Evolutionary conservation across 1,140 invertebrate genomes (phyloP), one percentile per base, ranked within the genome.

Genomic region (Bombus huntii): DNA sequence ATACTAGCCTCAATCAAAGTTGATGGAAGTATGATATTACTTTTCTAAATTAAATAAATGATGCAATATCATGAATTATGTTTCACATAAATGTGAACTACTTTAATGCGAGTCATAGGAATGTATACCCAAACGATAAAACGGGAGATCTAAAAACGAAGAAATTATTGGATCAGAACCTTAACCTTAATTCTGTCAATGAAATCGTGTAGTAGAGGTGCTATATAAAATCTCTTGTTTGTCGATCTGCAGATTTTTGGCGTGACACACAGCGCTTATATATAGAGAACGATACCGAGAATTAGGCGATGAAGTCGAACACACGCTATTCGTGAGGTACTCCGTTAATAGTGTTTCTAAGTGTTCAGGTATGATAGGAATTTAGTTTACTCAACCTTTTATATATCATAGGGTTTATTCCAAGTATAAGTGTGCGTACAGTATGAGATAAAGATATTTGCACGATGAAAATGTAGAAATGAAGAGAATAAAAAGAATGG

Each of bases 281-380:
- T 83, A 83, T 83, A 83, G 62, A 42, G 44, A 77, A 70, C 65
- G 47, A 70, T 83, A 83, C 81, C 22, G 31, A 78, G 81, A 83
- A 83, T 47, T 39, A 22, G 13, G 15, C 42, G 62, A 57, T 39
- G 18, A 77, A 77, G 70, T 83, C 62, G 81, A 76, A 66, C 81
- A 68, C 37, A 9, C 44, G 34, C 65, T 57, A 77, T 70, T 83
- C 68, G 28, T 28, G 62, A 57, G 62, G 28, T 47, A 68, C 62
- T 66, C 81, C 73, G 44, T 68, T 62, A 68, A 66, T 66, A 68
- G 74, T 3, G 47, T 57, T 77, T 70, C 42, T 57, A 57, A 70
- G 18, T 44, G 65, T 65, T 47, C 25, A n/a, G 3, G 3, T 31
- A 47, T 28, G 47, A 42, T 5, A 65, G 22, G 28, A 70, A 77